Base-by-base conservation (phyloP, 1,140 invertebrate species). In the Lepidurus arcticus region DNA sequence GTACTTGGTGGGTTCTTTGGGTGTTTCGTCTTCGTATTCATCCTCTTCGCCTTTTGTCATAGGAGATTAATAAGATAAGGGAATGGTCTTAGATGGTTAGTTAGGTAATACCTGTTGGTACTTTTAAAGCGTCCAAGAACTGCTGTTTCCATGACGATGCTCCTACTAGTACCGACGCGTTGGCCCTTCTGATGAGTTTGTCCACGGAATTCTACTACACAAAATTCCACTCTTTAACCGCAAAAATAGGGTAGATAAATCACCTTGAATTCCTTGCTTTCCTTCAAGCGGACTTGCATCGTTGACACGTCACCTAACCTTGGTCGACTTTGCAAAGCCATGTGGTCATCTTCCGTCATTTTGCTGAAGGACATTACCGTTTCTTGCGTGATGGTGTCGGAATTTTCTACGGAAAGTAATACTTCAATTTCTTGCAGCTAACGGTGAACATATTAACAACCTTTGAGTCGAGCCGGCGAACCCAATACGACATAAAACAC, bases 401-500 rank as follows among this genome's bases (percentile, higher is more conserved):
- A 11, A 10, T 65, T 75, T 75, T 44, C 74, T 75, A n/a, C 0
- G 2, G 21, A 44, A 75, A 21, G 21, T 42, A 11, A 44, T 42
- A 7, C 10, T 9, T 11, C 0, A 24, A 1, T 44, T 11, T n/a
- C 6, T 43, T 75, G 13, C 21, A 21, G 16, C 34, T 75, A 9
- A 0, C 5, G 34, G n/a, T 10, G 13, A 42, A n/a, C 21, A 75
- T 9, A 44, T 6, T 4, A 84, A 90, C 91, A 89, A 94, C 93
- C 93, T 88, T 92, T 92, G 81, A 93, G 88, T 82, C 93, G 88
- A 83, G 90, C 89, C 8, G 97, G 97, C 81, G 95, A 91, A 13
- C 92, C 94, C 6, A 99, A 86, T 84, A 96, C 91, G 0, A 99
- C 91, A 84, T 92, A 96, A 84, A 99, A 98, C 10, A 93, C 88